Percentiles rank a stretch among this genome's conserved stretches.
Evolutionary conservation across 2,113 vertebrate genomes (phyloP).

Genomic region (Rhinoderma darwinii): DNA sequence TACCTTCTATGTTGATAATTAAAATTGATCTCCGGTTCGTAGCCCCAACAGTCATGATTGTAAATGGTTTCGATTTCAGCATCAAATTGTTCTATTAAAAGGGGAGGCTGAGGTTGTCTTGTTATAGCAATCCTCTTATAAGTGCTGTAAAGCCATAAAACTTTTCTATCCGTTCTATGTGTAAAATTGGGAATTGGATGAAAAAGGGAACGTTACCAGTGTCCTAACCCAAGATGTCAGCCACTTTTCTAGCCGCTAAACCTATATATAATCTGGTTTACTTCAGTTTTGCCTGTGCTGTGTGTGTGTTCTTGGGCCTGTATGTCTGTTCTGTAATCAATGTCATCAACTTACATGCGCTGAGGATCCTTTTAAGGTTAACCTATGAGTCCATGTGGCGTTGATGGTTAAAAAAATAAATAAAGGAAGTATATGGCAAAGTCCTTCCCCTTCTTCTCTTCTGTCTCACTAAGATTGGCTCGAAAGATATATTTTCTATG

Average conservation of each 20-base stretch:
- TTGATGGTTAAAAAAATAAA: not conserved
- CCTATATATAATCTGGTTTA: not conserved
- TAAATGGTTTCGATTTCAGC: not conserved
- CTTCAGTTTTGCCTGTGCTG: not conserved
- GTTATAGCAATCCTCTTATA: not conserved
- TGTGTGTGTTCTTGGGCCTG: conserved; percentile 29
- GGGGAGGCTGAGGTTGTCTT: not conserved
- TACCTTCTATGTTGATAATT: conserved; percentile 14
- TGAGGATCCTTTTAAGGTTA: conserved; percentile 45
- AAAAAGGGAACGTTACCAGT: not conserved
- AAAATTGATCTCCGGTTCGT: not conserved
- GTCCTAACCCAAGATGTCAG: not conserved
- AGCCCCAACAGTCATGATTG: not conserved
- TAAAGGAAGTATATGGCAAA: not conserved
- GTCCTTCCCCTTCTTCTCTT: not conserved
- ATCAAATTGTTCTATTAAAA: not conserved
- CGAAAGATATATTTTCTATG: not conserved
- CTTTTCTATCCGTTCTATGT: not conserved
- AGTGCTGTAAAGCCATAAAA: not conserved
- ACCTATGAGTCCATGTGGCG: conserved; percentile 11
- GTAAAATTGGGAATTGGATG: not conserved
- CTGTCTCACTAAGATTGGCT: not conserved
- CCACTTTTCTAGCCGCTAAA: not conserved
- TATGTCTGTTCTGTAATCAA: conserved; percentile 34
- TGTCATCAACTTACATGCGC: conserved; percentile 32